phyloP scores from a whole-genome alignment of 2,888 invertebrate species.

The Netelia inedita region DNA sequence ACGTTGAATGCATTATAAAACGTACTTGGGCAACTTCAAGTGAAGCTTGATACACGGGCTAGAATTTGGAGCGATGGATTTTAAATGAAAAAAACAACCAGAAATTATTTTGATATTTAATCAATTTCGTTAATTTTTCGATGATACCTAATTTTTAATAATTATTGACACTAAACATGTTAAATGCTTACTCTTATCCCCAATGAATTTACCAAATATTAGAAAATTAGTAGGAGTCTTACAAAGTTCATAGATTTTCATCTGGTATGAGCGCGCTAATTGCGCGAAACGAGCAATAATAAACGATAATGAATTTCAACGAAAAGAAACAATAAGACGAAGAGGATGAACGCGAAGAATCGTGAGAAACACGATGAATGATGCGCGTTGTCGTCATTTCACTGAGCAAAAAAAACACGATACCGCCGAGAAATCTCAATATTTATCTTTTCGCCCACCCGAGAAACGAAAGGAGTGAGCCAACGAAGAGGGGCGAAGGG shows the following conservation, averaged over 20 bases:
- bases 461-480: slow-evolving; percentile 51
- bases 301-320: slow-evolving; percentile 53
- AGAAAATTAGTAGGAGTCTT: background rate
- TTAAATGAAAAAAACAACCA: background rate
- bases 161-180: too few species aligned
- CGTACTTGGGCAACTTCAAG: slow-evolving; percentile 33
- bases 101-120: too few species aligned
- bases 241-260: slow-evolving; percentile 7
- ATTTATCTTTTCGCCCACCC: slow-evolving; percentile 79
- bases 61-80: slow-evolving; percentile 8
- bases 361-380: slow-evolving; percentile 63
- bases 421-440: slow-evolving; percentile 76
- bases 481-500: slow-evolving; percentile 28
- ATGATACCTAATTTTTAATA: too few species aligned
- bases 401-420: slow-evolving; percentile 27
- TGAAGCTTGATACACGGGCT: slow-evolving; percentile 4
- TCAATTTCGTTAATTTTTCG: too few species aligned
- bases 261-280: slow-evolving; percentile 9
- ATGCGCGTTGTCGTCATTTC: slow-evolving; percentile 61
- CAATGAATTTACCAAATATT: background rate
- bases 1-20: slow-evolving; percentile 58
- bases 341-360: slow-evolving; percentile 26
- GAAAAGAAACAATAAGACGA: slow-evolving; percentile 12
- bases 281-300: slow-evolving; percentile 41
- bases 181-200: background rate